These are phyloP conservation scores for Callocephalon fimbriatum DNA, from an alignment of 2,113 vertebrate genomes.

Conservation along the genomic window DNA sequence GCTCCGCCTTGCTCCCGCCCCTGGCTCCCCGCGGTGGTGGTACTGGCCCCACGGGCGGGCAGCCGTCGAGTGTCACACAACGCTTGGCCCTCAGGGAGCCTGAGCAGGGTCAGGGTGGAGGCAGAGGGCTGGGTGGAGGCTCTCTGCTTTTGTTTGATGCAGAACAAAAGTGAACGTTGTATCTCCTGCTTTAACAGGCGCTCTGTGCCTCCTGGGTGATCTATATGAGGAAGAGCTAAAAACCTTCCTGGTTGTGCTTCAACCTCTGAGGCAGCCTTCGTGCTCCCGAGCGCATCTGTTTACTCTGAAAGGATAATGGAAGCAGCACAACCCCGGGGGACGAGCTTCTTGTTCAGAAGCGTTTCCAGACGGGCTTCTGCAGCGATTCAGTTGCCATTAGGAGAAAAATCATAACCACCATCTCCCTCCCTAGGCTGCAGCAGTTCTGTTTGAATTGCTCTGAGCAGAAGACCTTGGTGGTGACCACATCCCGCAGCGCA, in stretches of 20 bases:
- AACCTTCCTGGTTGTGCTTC: fast-evolving
- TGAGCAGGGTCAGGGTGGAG: neutral
- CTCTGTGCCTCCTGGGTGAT: no score
- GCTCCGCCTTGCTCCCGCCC: neutral
- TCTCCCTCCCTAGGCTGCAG: neutral
- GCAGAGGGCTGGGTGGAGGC: neutral
- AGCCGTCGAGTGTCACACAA: neutral
- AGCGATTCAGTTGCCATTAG: neutral
- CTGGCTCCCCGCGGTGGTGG: neutral
- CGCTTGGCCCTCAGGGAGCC: neutral
- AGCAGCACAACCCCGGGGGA: fast-evolving
- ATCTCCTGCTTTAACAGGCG: fast-evolving
- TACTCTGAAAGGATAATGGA: neutral
- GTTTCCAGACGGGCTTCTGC: neutral
- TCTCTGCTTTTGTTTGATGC: neutral
- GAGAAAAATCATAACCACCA: neutral
- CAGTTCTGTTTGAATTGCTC: neutral
- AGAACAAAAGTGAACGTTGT: fast-evolving
- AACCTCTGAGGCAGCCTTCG: neutral
- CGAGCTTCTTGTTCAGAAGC: fast-evolving
- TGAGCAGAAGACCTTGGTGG: fast-evolving
- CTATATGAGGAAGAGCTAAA: fast-evolving
- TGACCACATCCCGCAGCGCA: neutral
- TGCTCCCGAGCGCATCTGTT: fast-evolving
- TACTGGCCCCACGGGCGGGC: neutral